Evolutionary conservation across 2,113 vertebrate species (phyloP).

Genomic region (Porphyrio hochstetteri): DNA sequence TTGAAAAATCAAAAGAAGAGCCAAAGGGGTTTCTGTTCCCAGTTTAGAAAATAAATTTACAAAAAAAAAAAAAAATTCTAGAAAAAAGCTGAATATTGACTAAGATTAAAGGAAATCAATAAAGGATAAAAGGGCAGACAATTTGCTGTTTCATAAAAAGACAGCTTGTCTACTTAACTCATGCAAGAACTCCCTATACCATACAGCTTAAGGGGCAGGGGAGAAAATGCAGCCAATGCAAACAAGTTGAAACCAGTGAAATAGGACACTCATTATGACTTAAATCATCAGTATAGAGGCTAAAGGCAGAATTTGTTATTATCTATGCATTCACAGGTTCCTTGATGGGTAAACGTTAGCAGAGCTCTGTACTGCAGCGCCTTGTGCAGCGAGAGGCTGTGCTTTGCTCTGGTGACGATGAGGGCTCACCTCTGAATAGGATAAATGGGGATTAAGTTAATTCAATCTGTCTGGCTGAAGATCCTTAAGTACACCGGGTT

Average conservation of each 20-base stretch:
- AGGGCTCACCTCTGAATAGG: conserved; percentile 57
- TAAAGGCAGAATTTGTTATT: not conserved
- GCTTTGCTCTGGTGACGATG: conserved; percentile 56
- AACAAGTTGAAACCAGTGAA: not conserved
- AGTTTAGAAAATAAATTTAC: not conserved
- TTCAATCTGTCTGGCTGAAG: not conserved
- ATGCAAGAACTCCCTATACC: not conserved
- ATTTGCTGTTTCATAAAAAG: not conserved
- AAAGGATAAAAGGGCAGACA: not conserved
- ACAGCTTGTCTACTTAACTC: not conserved
- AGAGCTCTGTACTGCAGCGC: conserved; percentile 5
- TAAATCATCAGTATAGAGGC: not conserved
- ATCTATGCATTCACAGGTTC: not conserved
- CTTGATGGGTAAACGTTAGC: not conserved
- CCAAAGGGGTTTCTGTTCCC: not conserved
- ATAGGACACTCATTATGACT: not conserved
- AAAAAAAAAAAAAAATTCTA: not conserved
- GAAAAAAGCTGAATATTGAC: not conserved
- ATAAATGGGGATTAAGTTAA: conserved; percentile 56
- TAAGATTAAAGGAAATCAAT: conserved; percentile 6
- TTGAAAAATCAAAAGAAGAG: not conserved
- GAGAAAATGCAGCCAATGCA: not conserved
- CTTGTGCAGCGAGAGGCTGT: conserved; percentile 43
- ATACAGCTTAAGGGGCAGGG: not conserved
- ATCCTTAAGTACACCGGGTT: not conserved